phyloP scores from a whole-genome alignment of 1,140 invertebrate genomes.

The Hycleus phaleratus region DNA sequence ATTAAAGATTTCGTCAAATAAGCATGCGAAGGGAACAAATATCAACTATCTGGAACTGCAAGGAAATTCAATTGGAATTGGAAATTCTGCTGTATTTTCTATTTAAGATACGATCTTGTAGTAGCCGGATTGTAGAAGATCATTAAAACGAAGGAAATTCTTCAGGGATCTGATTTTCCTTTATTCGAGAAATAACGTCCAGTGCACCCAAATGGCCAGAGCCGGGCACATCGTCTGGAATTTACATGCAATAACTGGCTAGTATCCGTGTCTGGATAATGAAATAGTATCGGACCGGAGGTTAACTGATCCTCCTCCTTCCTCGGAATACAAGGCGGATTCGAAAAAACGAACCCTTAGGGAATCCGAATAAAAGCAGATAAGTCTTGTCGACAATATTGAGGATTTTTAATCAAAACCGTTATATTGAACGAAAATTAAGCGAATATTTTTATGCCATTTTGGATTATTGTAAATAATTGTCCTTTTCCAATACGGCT shows the following conservation, averaged over 20 bases:
- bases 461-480: neutral
- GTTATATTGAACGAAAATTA: too few species aligned
- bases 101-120: neutral
- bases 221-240: slow-evolving; percentile 22
- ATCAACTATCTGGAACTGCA: too few species aligned
- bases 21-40: too few species aligned
- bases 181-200: slow-evolving; percentile 27
- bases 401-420: slow-evolving; percentile 3
- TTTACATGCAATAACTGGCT: slow-evolving; percentile 36
- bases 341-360: neutral
- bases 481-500: slow-evolving; percentile 8
- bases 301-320: neutral
- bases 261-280: slow-evolving; percentile 16
- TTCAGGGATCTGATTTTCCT: slow-evolving; percentile 34
- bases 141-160: slow-evolving; percentile 31
- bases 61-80: too few species aligned
- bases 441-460: neutral
- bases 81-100: too few species aligned
- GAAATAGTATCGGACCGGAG: slow-evolving; percentile 21
- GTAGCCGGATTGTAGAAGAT: slow-evolving; percentile 5
- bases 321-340: neutral
- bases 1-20: too few species aligned
- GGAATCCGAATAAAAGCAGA: slow-evolving; percentile 8
- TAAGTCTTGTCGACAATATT: slow-evolving; percentile 3
- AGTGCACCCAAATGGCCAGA: slow-evolving; percentile 15